Evolutionary conservation across 2,888 invertebrate species (phyloP), one percentile per base, ranked within the genome.

Genomic region (Schizotus pectinicornis): DNA sequence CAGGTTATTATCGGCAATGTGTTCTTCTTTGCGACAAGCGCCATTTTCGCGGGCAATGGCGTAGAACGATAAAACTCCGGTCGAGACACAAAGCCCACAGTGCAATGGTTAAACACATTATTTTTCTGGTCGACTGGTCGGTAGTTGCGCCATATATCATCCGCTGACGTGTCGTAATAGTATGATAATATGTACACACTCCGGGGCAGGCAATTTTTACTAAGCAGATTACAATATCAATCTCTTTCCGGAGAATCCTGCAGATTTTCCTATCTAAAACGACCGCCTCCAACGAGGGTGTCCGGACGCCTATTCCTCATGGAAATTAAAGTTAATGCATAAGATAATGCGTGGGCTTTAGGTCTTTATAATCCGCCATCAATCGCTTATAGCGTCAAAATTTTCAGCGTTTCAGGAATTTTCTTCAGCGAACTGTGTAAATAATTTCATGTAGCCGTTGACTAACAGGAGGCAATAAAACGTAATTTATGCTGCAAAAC

Each of bases 131-230:
- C 78, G 73, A 74, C 74, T 78, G 75, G 70, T 65, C 70, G 67
- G 73, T 74, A 73, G 72, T 74, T 72, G 73, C 71, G 70, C 74
- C 77, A 78, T 80, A 79, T 73, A 80, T 80, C 80, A 80, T 79
- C 72, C 76, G 75, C 68, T 80, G 80, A 80, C 80, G 76, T 76
- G 75, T 77, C 79, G 76, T 80, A 80, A 80, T 80, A 79, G 79
- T 79, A 80, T 80, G 79, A 80, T 80, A 80, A 80, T 80, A 77
- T 79, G 79, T 80, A 79, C 79, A 79, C 76, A 78, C 77, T 76
- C 74, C 68, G 72, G 75, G 75, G 74, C 74, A 71, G 76, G 76
- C 79, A 79, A 79, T 79, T 78, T 79, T 79, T 79, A 76, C 79
- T 75, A 77, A 77, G 78, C 79, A 79, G 79, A 80, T 80, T 80